Evolutionary conservation across 2,113 vertebrate genomes (phyloP).

Genomic region (Mirza zaza): DNA sequence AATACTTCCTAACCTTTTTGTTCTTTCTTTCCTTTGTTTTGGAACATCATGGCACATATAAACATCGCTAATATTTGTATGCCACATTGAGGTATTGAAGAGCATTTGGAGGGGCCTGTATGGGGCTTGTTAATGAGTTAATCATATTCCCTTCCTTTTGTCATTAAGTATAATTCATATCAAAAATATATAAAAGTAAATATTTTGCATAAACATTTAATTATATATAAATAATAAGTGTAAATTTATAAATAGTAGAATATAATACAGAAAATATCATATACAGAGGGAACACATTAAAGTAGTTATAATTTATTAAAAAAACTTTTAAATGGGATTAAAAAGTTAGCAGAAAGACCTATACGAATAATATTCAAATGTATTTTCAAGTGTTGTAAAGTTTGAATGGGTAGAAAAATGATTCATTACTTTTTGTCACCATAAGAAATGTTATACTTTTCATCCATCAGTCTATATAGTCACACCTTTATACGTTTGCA

Average conservation of each 20-base stretch:
- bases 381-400: neutral
- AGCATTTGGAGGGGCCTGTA: neutral
- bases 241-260: neutral
- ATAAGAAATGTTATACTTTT: neutral
- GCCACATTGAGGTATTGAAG: neutral
- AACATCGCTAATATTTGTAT: neutral
- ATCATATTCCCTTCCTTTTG: neutral
- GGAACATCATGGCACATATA: neutral
- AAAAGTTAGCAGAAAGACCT: neutral
- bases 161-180: neutral
- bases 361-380: neutral
- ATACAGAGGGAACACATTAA: neutral
- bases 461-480: rapidly evolving
- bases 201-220: neutral
- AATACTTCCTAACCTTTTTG: neutral
- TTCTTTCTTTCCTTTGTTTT: neutral
- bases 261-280: neutral
- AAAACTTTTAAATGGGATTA: neutral
- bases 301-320: slow-evolving; percentile 6
- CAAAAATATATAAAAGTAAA: neutral
- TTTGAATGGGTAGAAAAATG: neutral
- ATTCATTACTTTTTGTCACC: neutral
- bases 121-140: neutral
- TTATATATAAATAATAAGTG: neutral
- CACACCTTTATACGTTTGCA: neutral